phyloP scores from a whole-genome alignment of 2,797 vertebrate genomes.

The Etheostoma perlongum region DNA sequence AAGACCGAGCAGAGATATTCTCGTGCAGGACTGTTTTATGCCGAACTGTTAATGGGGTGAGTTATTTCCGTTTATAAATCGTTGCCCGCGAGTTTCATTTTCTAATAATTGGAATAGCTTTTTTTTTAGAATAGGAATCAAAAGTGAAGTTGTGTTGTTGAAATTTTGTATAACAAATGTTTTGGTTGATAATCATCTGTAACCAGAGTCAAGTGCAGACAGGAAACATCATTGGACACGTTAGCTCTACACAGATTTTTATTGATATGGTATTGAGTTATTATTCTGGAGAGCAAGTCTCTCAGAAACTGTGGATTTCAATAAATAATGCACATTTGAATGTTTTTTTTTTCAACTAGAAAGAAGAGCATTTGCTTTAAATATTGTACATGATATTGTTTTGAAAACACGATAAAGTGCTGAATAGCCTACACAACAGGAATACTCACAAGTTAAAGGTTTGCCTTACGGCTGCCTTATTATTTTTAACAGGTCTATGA shows the following conservation, averaged over 20 bases:
- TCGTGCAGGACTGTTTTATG: slow-evolving; percentile 31
- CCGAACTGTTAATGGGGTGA: slow-evolving; percentile 62
- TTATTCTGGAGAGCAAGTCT: slow-evolving; percentile 5
- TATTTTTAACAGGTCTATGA: slow-evolving; percentile 11
- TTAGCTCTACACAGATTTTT: background rate
- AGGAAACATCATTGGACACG: slow-evolving; percentile 24
- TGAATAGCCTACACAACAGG: background rate
- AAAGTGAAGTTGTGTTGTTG: slow-evolving; percentile 48
- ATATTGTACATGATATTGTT: background rate
- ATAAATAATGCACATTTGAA: background rate
- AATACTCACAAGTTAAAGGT: slow-evolving; percentile 6
- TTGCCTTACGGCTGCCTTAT: slow-evolving; percentile 3
- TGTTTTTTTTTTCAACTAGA: background rate
- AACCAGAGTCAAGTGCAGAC: background rate
- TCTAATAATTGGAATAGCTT: background rate
- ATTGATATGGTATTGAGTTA: slow-evolving; percentile 19
- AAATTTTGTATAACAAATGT: slow-evolving; percentile 70
- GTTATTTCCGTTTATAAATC: slow-evolving; percentile 35
- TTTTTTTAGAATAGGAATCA: background rate
- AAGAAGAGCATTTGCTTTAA: background rate
- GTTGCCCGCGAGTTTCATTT: slow-evolving; percentile 17
- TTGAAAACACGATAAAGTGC: background rate
- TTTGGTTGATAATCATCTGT: background rate
- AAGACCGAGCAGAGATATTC: slow-evolving; percentile 13
- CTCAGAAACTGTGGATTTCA: background rate